Percentiles rank a stretch among this genome's conserved stretches.
Evolutionary conservation across 1,140 invertebrate species (phyloP).

Genomic region (Schmidtea mediterranea): DNA sequence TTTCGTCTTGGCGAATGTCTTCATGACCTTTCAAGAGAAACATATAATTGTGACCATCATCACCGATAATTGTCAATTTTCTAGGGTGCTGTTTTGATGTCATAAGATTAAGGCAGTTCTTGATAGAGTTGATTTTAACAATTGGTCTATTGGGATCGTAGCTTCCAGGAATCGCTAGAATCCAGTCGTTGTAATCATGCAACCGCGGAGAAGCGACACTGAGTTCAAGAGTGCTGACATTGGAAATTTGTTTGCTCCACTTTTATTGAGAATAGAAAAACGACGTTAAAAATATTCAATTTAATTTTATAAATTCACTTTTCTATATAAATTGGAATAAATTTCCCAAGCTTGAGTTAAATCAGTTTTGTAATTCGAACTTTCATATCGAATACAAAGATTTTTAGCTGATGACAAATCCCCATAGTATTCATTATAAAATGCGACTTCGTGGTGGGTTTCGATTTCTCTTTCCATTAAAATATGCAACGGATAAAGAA

Average conservation of each 20-base stretch:
- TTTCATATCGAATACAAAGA: conserved; percentile 60
- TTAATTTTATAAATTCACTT: conserved; percentile 7
- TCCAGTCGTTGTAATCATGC: conserved; percentile 55
- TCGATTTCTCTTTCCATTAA: conserved; percentile 74
- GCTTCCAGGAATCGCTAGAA: conserved; percentile 70
- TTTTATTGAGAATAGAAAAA: not conserved
- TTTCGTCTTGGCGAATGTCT: conserved; percentile 85
- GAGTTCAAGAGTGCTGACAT: conserved; percentile 40
- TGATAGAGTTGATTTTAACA: conserved; percentile 40
- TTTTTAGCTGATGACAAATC: conserved; percentile 73
- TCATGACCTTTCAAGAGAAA: conserved; percentile 96
- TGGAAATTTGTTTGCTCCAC: conserved; percentile 4
- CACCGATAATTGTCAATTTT: conserved; percentile 71
- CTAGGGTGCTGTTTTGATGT: conserved; percentile 94
- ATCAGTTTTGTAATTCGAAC: conserved; percentile 54
- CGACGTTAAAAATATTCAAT: conserved; percentile 7
- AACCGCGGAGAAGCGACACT: conserved; percentile 82
- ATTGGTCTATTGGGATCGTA: conserved; percentile 62
- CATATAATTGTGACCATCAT: conserved; percentile 87
- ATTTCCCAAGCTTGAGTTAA: conserved; percentile 92
- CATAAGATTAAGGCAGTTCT: conserved; percentile 34
- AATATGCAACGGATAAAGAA: conserved; percentile 67
- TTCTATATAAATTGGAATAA: conserved; percentile 82
- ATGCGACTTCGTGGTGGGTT: conserved; percentile 82
- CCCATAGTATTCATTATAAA: conserved; percentile 68